Percentiles rank a stretch among this genome's conserved stretches.
These are phyloP conservation scores for Argyresthia albistria DNA, from an alignment of 2,888 invertebrate species.

Conservation along the genomic window DNA sequence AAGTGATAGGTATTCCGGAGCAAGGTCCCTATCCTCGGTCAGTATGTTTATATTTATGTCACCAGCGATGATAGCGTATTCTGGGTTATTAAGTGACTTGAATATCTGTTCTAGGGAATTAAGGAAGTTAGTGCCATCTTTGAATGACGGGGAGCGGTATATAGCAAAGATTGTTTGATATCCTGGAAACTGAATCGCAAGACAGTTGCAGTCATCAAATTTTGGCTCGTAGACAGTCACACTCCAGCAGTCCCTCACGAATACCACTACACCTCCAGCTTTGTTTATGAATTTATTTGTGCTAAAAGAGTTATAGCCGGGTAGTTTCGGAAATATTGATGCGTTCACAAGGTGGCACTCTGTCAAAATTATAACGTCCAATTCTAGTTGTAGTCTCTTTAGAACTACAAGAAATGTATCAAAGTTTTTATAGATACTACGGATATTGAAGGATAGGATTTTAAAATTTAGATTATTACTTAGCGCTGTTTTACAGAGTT, in stretches of 20 bases:
- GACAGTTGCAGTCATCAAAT: not conserved
- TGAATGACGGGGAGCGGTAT: not conserved
- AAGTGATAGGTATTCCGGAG: not conserved
- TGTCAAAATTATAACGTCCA: not conserved
- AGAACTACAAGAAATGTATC: not conserved
- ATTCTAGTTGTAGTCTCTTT: not conserved
- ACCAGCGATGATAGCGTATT: not conserved
- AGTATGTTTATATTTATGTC: not conserved
- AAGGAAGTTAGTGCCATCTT: not conserved
- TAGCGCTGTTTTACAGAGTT: not conserved
- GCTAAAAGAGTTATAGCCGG: not conserved
- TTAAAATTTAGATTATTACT: not conserved
- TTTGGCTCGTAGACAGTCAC: not conserved
- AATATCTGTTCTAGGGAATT: not conserved
- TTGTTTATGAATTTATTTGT: not conserved
- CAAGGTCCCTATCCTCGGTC: not conserved
- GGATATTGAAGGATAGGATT: not conserved
- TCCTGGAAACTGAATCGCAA: not conserved
- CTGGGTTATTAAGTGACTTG: not conserved
- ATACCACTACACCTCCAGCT: not conserved
- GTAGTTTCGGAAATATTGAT: not conserved
- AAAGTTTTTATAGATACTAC: not conserved
- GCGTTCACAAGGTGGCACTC: not conserved
- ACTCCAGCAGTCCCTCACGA: not conserved
- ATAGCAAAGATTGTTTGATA: not conserved